phyloP scores from a whole-genome alignment of 1,140 invertebrate species.

The Drosophila burlai region DNA sequence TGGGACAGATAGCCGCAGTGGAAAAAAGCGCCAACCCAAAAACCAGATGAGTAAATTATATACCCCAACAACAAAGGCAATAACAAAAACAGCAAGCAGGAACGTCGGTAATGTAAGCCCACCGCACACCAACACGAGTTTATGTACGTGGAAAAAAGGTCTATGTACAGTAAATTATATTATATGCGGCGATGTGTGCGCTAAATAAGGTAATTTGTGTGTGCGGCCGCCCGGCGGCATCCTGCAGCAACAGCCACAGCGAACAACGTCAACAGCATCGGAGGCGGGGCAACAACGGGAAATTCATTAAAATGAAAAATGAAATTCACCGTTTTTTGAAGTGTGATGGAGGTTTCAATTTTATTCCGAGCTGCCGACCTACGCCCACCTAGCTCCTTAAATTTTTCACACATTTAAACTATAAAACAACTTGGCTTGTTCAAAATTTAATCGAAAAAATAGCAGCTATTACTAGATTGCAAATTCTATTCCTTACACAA shows the following conservation, averaged over 20 bases:
- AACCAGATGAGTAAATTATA: conserved; percentile 82
- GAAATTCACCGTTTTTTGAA: conserved; percentile 80
- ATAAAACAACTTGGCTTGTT: conserved; percentile 12
- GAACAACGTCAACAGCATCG: conserved; percentile 50
- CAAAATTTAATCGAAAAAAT: conserved; percentile 38
- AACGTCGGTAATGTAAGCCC: conserved; percentile 37
- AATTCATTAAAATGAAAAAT: conserved; percentile 84
- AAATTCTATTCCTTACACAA: too few relatives aligned
- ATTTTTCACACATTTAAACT: conserved; percentile 34
- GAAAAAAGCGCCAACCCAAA: conserved; percentile 72
- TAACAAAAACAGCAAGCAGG: conserved; percentile 36
- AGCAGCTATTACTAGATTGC: too few relatives aligned
- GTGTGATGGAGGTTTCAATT: conserved; percentile 42
- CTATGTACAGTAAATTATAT: conserved; percentile 83
- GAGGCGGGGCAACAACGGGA: conserved; percentile 53
- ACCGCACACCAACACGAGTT: conserved; percentile 16
- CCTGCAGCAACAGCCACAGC: conserved; percentile 36
- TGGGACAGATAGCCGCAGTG: conserved; percentile 63
- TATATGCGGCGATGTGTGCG: conserved; percentile 78
- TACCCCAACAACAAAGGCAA: conserved; percentile 49
- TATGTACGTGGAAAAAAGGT: conserved; percentile 60
- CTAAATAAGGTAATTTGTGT: conserved; percentile 83
- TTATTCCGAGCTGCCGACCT: background rate
- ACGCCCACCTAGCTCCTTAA: conserved; percentile 16
- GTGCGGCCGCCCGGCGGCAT: conserved; percentile 62